Conservation (phyloP, 2,888 invertebrate species). For the Pasiphila rectangulata region DNA sequence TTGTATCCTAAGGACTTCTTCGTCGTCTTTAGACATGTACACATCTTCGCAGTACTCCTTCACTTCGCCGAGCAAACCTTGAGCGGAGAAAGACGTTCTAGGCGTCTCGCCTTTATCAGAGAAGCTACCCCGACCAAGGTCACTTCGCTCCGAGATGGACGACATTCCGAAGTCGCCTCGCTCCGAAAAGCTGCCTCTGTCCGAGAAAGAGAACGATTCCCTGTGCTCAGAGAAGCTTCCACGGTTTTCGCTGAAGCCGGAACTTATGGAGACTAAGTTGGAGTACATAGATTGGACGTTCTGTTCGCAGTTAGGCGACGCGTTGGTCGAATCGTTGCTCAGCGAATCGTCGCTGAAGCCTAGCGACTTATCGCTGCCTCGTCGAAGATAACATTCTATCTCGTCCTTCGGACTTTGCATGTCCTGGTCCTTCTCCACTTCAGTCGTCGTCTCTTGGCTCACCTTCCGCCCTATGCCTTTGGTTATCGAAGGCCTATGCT, state of each 20-base stretch:
- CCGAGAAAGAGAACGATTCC: slow-evolving; percentile 74
- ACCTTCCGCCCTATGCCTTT: slow-evolving; percentile 87
- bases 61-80: slow-evolving; percentile 67
- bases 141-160: slow-evolving; percentile 80
- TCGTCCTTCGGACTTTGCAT: slow-evolving; percentile 69
- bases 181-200: slow-evolving; percentile 73
- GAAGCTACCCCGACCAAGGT: slow-evolving; percentile 69
- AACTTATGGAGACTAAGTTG: slow-evolving; percentile 79
- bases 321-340: slow-evolving; percentile 83
- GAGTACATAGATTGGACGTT: slow-evolving; percentile 74
- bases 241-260: slow-evolving; percentile 81
- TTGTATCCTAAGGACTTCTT: slow-evolving; percentile 67
- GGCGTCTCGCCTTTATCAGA: slow-evolving; percentile 75
- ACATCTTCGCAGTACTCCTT: slow-evolving; percentile 70
- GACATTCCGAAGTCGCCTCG: slow-evolving; percentile 69
- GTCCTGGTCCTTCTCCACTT: slow-evolving; percentile 62
- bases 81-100: slow-evolving; percentile 69
- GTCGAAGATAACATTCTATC: slow-evolving; percentile 73
- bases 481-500: slow-evolving; percentile 89
- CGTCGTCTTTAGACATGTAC: slow-evolving; percentile 62
- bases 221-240: slow-evolving; percentile 74
- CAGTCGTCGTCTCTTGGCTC: slow-evolving; percentile 84
- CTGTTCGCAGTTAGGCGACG: slow-evolving; percentile 79
- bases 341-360: slow-evolving; percentile 87
- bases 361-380: slow-evolving; percentile 85